Base-by-base conservation (phyloP, 2,888 invertebrate species). In the Gerris lacustris region DNA sequence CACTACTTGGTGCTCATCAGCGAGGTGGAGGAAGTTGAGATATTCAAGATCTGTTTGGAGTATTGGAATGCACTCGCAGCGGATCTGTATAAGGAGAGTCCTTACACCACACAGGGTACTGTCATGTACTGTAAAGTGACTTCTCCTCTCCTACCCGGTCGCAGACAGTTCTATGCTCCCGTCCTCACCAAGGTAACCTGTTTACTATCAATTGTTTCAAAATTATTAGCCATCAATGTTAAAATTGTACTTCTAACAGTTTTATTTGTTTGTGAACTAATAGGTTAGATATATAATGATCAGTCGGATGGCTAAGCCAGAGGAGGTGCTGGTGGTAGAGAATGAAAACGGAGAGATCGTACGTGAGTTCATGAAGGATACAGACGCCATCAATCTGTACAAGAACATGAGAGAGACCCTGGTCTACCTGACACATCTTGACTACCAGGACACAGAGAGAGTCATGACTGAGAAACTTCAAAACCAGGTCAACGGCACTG, bases 331-430 rank as follows among this genome's bases (percentile, higher is more conserved):
- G 73, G 96, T 99, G 67, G 98, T 99, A 63, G 99, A 99, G 82
- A 99, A 99, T 83, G 99, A 99, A 80, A 97, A 99, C 82, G 98
- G 98, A 63, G 98, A 99, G 83, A 96, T 99, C 73, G 98, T 99
- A 9, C 85, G 99, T 74, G 99, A 99, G 81, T 97, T 99, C 80
- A 98, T 99, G 95, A 99, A 98, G 82, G 99, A 99, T 82, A 99
- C 99, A 62, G 99, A 99, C 84, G 93, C 98, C 62, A 99, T 99
- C 78, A 97, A 96, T 83, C 85, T 99, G 79, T 99, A 99, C 83
- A 98, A 97, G 83, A 99, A 96, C 80, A 99, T 99, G 99, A 87
- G 97, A 75, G 98, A 98, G 82, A 94, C 95, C 11, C 84, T 96
- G 71, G 99, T 99, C 18, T 99, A 98, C 82, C 86, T 99, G 75